Conservation (phyloP, 2,113 vertebrate species). For the Platysternon megacephalum region DNA sequence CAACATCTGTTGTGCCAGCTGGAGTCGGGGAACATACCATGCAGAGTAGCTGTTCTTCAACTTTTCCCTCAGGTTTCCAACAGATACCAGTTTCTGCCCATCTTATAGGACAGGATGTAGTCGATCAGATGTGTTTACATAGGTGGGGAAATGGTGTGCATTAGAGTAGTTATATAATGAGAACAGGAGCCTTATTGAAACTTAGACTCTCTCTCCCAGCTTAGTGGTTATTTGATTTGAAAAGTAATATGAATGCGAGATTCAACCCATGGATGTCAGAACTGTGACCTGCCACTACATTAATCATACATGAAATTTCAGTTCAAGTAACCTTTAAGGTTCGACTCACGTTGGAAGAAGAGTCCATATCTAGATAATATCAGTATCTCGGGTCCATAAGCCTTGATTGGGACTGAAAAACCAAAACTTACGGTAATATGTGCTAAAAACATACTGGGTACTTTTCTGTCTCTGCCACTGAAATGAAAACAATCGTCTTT, state of each 20-base stretch:
- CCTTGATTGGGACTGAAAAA: neutral
- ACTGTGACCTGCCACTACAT: rapidly evolving
- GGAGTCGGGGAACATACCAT: neutral
- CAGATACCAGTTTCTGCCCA: neutral
- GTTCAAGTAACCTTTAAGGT: neutral
- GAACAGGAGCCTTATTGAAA: rapidly evolving
- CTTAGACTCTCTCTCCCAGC: neutral
- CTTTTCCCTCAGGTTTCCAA: neutral
- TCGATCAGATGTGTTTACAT: neutral
- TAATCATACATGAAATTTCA: neutral
- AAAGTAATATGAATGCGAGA: neutral
- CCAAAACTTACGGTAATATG: neutral
- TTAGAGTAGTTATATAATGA: neutral
- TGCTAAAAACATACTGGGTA: neutral
- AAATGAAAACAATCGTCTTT: neutral
- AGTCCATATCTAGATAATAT: too few relatives aligned
- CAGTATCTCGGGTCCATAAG: neutral
- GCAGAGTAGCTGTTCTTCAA: neutral
- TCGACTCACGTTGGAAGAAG: neutral
- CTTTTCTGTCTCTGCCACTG: neutral
- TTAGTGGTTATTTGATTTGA: neutral
- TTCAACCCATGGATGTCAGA: neutral
- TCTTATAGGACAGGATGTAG: neutral
- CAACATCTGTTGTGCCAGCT: neutral
- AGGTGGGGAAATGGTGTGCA: neutral